Percentiles rank a stretch among this genome's conserved stretches.
Conservation (phyloP, 1,140 invertebrate genomes). For the Thrips palmi region DNA sequence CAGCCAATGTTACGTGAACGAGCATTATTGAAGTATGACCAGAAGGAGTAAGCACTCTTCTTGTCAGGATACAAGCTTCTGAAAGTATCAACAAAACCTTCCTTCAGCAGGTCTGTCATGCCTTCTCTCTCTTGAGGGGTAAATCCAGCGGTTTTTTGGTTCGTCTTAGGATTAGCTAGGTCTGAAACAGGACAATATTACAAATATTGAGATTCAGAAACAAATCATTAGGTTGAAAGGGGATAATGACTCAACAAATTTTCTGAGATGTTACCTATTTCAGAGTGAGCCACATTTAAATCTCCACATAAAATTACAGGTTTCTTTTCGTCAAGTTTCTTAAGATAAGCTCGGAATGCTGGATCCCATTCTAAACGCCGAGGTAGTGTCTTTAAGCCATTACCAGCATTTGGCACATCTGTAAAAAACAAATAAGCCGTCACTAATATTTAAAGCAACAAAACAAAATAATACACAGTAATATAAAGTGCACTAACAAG, state of each 20-base stretch:
- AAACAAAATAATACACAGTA: slow-evolving; percentile 4
- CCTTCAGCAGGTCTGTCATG: slow-evolving; percentile 63
- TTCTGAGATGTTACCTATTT: slow-evolving; percentile 57
- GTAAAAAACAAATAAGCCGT: slow-evolving; percentile 5
- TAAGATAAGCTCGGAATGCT: slow-evolving; percentile 55
- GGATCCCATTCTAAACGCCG: slow-evolving; percentile 85
- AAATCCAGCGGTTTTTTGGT: slow-evolving; percentile 87
- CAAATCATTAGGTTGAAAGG: neutral
- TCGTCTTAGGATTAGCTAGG: slow-evolving; percentile 84
- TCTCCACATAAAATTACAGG: slow-evolving; percentile 91
- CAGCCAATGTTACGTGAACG: slow-evolving; percentile 86
- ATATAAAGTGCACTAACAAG: slow-evolving; percentile 31
- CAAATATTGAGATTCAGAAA: neutral
- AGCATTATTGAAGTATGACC: slow-evolving; percentile 76
- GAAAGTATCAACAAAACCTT: slow-evolving; percentile 77
- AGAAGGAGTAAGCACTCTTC: slow-evolving; percentile 78
- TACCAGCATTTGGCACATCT: slow-evolving; percentile 50
- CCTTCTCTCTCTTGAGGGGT: slow-evolving; percentile 83
- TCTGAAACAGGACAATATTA: slow-evolving; percentile 34
- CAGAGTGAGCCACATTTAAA: slow-evolving; percentile 90
- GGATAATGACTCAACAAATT: neutral
- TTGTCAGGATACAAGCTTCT: slow-evolving; percentile 74
- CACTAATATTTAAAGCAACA: slow-evolving; percentile 3
- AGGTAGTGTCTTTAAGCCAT: slow-evolving; percentile 64
- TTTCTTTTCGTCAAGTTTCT: slow-evolving; percentile 71